A percentile compares a stretch with the other conserved stretches of the same genome.
Evolutionary conservation across 2,797 vertebrate species (phyloP).

Genomic region (Sarcophilus harrisii): DNA sequence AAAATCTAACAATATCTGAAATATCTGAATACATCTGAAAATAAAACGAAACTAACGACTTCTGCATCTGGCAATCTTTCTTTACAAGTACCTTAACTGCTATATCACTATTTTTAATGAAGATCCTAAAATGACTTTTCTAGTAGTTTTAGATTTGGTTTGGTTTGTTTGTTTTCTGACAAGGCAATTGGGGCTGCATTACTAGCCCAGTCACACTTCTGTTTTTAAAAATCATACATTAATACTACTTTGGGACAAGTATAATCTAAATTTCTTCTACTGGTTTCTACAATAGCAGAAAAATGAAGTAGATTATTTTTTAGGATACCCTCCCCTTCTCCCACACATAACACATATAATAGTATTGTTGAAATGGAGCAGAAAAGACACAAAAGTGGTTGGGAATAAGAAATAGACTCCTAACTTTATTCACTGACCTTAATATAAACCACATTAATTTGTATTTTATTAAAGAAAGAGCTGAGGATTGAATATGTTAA

Average conservation of each 20-base stretch:
- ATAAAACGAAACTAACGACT: conserved; percentile 34
- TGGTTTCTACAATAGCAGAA: conserved; percentile 36
- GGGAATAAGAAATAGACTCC: neutral
- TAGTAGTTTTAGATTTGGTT: neutral
- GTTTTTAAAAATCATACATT: neutral
- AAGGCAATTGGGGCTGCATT: too few species aligned
- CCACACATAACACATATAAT: neutral
- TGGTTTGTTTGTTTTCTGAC: too few species aligned
- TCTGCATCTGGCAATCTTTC: neutral
- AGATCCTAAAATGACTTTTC: conserved; percentile 14
- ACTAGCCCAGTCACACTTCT: neutral
- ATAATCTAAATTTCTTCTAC: conserved; percentile 57
- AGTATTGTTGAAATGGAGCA: neutral
- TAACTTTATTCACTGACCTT: neutral
- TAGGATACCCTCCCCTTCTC: neutral
- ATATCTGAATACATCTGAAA: neutral
- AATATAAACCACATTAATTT: neutral
- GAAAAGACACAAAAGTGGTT: neutral
- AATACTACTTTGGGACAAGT: conserved; percentile 21
- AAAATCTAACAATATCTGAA: neutral
- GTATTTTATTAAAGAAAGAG: neutral
- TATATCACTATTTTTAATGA: neutral
- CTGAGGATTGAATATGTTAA: conserved; percentile 21
- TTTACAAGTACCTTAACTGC: neutral
- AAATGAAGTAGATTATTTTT: neutral